Conservation (phyloP, 2,113 vertebrate species). For the Benitochromis conjunctus region DNA sequence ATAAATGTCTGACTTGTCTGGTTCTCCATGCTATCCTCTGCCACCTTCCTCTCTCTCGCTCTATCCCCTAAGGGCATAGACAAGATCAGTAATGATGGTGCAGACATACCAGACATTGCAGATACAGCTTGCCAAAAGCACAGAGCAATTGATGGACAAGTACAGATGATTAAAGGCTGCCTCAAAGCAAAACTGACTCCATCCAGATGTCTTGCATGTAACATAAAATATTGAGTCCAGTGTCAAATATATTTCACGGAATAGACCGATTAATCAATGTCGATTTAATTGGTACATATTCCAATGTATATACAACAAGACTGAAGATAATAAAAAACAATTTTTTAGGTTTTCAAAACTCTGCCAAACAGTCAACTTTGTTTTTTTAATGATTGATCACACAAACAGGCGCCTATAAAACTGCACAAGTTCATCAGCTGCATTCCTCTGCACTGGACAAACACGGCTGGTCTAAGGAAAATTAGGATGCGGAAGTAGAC, state of each 20-base stretch:
- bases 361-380: background rate
- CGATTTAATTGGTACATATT: background rate
- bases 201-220: conserved; percentile 13
- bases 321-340: background rate
- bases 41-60: background rate
- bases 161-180: conserved; percentile 43
- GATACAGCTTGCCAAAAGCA: conserved; percentile 50
- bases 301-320: background rate
- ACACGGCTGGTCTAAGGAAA: background rate
- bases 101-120: conserved; percentile 46
- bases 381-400: background rate
- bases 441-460: background rate
- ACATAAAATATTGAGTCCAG: background rate
- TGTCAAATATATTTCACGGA: background rate
- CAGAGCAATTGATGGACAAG: conserved; percentile 45
- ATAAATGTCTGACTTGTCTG: background rate
- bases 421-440: background rate
- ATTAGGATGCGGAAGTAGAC: background rate
- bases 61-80: conserved; percentile 33
- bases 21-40: background rate
- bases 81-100: conserved; percentile 42
- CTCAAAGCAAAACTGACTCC: conserved; percentile 16
- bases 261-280: background rate
- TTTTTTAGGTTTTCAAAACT: background rate
- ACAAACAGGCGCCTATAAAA: background rate